Percentiles rank a stretch among this genome's conserved stretches.
These are phyloP conservation scores for Heteropelma amictum DNA, from an alignment of 2,888 invertebrate genomes.

Conservation along the genomic window DNA sequence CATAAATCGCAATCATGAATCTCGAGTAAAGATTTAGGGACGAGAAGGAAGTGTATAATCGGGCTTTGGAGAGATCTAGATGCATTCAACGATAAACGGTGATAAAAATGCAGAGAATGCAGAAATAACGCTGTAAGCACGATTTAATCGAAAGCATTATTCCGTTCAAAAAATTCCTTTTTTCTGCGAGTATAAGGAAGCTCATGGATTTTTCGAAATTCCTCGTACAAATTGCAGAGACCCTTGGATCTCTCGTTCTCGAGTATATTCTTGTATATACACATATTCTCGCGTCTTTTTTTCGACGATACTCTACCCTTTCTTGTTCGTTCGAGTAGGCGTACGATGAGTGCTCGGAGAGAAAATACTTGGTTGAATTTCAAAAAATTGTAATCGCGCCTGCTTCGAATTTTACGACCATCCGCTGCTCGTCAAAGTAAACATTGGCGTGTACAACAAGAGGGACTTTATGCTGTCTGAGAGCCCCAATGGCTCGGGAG, in stretches of 20 bases:
- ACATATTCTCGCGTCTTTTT: neutral
- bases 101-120: no score
- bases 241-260: neutral
- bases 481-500: neutral
- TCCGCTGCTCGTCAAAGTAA: constrained; percentile 65
- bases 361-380: constrained; percentile 1
- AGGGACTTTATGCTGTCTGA: neutral
- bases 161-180: no score
- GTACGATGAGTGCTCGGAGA: constrained; percentile 2
- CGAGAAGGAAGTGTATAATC: constrained; percentile 11
- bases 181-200: no score
- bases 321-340: constrained; percentile 33
- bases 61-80: constrained; percentile 7
- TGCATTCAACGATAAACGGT: no score
- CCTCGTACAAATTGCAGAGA: no score
- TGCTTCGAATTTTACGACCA: constrained; percentile 62
- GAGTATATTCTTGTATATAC: neutral
- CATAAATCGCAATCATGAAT: constrained; percentile 72
- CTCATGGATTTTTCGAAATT: no score
- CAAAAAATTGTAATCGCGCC: constrained; percentile 59
- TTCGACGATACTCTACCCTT: no score
- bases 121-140: no score
- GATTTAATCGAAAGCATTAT: no score
- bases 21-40: neutral
- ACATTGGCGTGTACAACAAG: constrained; percentile 52